Base-by-base conservation (phyloP, 2,797 vertebrate genomes). In the Erpetoichthys calabaricus region DNA sequence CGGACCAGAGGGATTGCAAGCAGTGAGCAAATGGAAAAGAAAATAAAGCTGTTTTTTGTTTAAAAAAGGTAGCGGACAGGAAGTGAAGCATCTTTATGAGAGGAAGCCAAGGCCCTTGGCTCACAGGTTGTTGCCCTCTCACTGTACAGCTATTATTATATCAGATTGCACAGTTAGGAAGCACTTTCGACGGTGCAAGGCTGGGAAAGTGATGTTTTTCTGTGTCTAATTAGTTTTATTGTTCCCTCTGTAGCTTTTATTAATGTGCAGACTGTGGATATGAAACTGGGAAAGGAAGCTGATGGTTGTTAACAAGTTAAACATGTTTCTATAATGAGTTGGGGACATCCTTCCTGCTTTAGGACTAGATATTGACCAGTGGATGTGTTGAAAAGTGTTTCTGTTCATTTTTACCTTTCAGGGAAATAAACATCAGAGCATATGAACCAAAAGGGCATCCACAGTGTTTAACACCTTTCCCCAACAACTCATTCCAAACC, bases 161-260 rank as follows among this genome's bases (percentile, higher is more conserved):
- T 80, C 79, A 75, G 68, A 63, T 56, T 47, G 51, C 62, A 69
- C 73, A 68, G 72, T 72, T 69, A 58, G 76, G 78, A 83, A 81
- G 74, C 61, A 59, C 63, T 58, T 53, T 60, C 63, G 64, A 68
- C 60, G 60, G 52, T 60, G 54, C 56, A 59, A 60, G 44, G 72
- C 66, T 74, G 80, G 79, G 57, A 54, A 59, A 53, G 45, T 65
- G 63, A 63, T 67, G 72, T 63, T 53, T 59, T 59, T 45, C 56
- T 60, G 62, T 62, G 60, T 74, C 79, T 80, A 79, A 83, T 82
- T 80, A 78, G 79, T 83, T 67, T 72, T 79, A 79, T 83, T 81
- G 77, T 77, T 74, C 71, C 80, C 8, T 41, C 72, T 72, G 68
- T 69, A 67, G 72, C 75, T 78, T 76, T 79, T 77, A 70, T 67